Evolutionary conservation across 2,888 invertebrate species (phyloP).

Genomic region (Ceraclea dissimilis): DNA sequence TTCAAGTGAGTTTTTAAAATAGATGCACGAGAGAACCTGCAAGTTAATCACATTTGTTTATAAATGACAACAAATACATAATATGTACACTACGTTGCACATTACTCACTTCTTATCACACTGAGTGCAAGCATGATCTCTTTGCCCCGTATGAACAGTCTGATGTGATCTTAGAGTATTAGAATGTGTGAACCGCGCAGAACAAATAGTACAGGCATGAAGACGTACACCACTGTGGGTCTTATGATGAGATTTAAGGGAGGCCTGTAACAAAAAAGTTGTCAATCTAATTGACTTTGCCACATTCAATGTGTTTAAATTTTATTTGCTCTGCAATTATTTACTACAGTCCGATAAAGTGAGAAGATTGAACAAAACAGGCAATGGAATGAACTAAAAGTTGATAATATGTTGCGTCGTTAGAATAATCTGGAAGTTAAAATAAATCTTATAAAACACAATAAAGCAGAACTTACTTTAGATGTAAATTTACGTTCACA

Average conservation of each 20-base stretch:
- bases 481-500: conserved; percentile 9
- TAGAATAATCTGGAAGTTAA: no score
- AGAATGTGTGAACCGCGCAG: conserved; percentile 8
- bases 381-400: no score
- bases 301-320: background rate
- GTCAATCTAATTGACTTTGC: background rate
- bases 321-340: background rate
- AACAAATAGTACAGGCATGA: conserved; percentile 11
- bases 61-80: background rate
- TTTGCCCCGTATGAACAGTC: conserved; percentile 4
- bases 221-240: conserved; percentile 11
- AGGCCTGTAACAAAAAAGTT: conserved; percentile 5
- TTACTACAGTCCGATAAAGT: background rate
- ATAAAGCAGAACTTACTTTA: conserved; percentile 12
- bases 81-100: no score
- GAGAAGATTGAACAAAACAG: background rate
- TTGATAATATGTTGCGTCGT: no score
- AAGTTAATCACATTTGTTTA: background rate
- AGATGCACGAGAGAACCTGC: conserved; percentile 9
- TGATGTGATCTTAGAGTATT: conserved; percentile 12
- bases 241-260: conserved; percentile 14
- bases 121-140: background rate
- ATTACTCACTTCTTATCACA: conserved; percentile 7
- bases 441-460: no score
- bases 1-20: conserved; percentile 10